Base-by-base conservation (phyloP, 1,140 invertebrate species). In the Neoseiulus cucumeris region DNA sequence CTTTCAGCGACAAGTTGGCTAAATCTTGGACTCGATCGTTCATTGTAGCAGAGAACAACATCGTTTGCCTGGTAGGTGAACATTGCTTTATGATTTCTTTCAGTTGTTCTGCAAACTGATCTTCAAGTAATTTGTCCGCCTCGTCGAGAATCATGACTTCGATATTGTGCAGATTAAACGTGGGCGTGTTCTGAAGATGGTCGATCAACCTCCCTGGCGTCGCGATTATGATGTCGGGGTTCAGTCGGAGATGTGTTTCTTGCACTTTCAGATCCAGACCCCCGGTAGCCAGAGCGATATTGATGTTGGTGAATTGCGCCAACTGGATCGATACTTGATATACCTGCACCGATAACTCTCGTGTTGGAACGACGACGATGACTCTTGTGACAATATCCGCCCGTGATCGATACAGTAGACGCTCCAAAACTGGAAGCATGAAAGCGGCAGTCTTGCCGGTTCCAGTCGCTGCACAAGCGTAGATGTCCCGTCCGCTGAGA, bases 391-490 rank as follows among this genome's bases (percentile, higher is more conserved):
- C 77, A 42, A 80, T 75, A 65, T 82, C 80, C 44, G 79, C 75
- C 66, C 74, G 74, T 2, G 79, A 76, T 68, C 77, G 84, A 73
- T 88, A 96, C 2, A 98, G 74, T 64, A 98, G 79, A 69, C 95
- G 80, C 77, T 98, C 95, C 25, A 98, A 73, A 30, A 93, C 93
- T 2, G 95, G 95, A 68, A 99, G 77, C 89, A 98, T 96, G 74
- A 97, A 99, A 0, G 94, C 94, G 0, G 91, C 90, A 1, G 95
- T 98, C 82, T 98, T 98, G 77, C 93, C 94, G 6, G 94, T 98
- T 42, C 94, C 95, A 0, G 95, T 99, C 1, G 93, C 90, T 65
- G 92, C 91, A 80, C 91, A 95, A 12, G 89, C 92, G 80, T 91
- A 91, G 70, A 97, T 84, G 78, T 97, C 92, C 72, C 85, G 81